These are phyloP conservation scores for Butorides virescens DNA, from an alignment of 2,113 vertebrate genomes.

Conservation along the genomic window DNA sequence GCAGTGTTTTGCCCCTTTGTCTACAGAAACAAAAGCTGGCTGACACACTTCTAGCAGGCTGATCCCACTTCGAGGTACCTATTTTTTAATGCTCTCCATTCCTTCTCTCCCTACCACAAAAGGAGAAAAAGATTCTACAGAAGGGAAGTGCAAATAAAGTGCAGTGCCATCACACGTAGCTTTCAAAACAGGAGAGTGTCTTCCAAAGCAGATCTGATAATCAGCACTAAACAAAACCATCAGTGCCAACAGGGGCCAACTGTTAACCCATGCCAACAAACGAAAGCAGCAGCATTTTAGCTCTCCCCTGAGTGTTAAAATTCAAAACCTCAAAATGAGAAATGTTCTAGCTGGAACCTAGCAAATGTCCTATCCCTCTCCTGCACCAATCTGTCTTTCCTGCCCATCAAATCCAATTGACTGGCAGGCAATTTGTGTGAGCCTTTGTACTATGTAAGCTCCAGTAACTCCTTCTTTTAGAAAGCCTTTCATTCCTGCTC, in stretches of 20 bases:
- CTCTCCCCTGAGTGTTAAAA: not conserved
- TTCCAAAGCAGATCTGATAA: not conserved
- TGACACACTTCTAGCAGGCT: not conserved
- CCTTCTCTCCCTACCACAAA: not conserved
- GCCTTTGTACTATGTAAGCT: not conserved
- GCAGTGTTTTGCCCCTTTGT: not conserved
- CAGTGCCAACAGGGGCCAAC: not conserved
- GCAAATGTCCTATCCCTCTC: not conserved
- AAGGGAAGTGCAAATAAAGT: not conserved
- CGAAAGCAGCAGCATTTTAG: not conserved
- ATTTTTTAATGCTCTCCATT: not conserved
- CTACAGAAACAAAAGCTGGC: not conserved
- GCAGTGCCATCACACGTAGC: not conserved
- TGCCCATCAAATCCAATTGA: not conserved
- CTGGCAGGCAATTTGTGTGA: not conserved
- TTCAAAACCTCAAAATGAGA: not conserved
- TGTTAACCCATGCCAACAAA: not conserved
- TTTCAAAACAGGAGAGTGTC: not conserved
- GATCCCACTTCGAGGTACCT: not conserved
- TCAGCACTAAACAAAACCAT: not conserved
- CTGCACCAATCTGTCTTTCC: not conserved
- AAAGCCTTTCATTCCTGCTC: constrained; percentile 1
- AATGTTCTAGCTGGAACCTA: not conserved
- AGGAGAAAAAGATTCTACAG: not conserved
- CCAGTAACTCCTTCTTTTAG: not conserved